phyloP scores from a whole-genome alignment of 2,113 vertebrate genomes.

The Butorides virescens region DNA sequence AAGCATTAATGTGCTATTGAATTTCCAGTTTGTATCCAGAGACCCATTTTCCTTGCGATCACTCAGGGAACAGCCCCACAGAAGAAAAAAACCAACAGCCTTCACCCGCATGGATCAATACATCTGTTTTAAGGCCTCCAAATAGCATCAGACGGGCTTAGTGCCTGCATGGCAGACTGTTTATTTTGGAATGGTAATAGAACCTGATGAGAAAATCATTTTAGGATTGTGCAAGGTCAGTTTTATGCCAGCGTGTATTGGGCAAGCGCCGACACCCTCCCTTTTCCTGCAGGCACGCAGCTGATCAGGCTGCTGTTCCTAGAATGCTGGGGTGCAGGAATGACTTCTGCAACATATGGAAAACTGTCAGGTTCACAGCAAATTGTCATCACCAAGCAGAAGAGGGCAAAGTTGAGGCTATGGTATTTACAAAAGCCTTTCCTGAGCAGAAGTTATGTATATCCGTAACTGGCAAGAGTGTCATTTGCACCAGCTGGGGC shows the following conservation, averaged over 20 bases:
- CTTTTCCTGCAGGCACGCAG: background rate
- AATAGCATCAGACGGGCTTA: background rate
- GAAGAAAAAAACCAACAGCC: background rate
- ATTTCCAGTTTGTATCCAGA: background rate
- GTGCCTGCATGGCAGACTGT: background rate
- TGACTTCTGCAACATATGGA: background rate
- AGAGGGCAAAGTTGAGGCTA: background rate
- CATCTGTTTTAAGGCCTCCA: background rate
- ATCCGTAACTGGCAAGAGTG: rapidly evolving
- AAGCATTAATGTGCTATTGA: background rate
- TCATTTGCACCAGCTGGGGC: background rate
- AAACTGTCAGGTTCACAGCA: background rate
- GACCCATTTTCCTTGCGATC: background rate
- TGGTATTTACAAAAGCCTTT: background rate
- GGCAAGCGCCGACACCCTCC: background rate
- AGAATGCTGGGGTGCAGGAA: background rate
- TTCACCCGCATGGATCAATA: background rate
- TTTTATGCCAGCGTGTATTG: background rate
- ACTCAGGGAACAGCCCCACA: background rate
- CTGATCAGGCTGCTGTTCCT: background rate
- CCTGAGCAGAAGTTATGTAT: background rate
- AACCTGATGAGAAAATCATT: background rate
- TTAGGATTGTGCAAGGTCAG: background rate
- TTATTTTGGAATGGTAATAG: background rate
- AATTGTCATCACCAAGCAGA: background rate